phyloP scores from a whole-genome alignment of 92 coral and sea anemone species.

The Nematostella vectensis region DNA sequence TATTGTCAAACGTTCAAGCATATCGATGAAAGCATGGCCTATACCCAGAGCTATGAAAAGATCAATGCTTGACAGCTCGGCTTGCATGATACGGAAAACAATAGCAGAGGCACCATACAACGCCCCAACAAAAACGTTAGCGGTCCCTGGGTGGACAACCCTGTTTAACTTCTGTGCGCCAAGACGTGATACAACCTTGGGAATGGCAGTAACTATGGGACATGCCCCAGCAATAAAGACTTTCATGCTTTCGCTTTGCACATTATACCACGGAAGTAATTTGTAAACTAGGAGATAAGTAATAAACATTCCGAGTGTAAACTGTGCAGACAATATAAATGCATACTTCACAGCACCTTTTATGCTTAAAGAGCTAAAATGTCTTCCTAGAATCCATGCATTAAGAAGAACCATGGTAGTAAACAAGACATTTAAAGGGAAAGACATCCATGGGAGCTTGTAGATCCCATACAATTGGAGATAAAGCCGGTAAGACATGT shows the following conservation, averaged over 20 bases:
- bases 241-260: slow-evolving; percentile 27
- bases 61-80: slow-evolving; percentile 32
- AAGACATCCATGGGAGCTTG: slow-evolving; percentile 34
- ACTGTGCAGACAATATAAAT: slow-evolving; percentile 34
- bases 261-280: slow-evolving; percentile 25
- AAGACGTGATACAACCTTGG: slow-evolving; percentile 32
- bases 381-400: slow-evolving; percentile 16
- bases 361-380: slow-evolving; percentile 1
- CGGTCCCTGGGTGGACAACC: slow-evolving; percentile 34
- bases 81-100: slow-evolving; percentile 56
- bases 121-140: slow-evolving; percentile 27
- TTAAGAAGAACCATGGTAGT: slow-evolving; percentile 13
- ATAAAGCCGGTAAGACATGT: slow-evolving; percentile 27
- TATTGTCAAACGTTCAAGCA: slow-evolving; percentile 25
- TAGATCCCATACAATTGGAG: slow-evolving; percentile 29
- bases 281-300: slow-evolving; percentile 20
- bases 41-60: slow-evolving; percentile 31
- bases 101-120: slow-evolving; percentile 26
- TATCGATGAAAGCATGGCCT: slow-evolving; percentile 27
- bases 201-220: slow-evolving; percentile 28
- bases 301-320: slow-evolving; percentile 24
- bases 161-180: slow-evolving; percentile 17
- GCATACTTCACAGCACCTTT: slow-evolving; percentile 5
- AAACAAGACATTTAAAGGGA: slow-evolving; percentile 21
- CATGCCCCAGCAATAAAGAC: slow-evolving; percentile 25